Percentiles rank a stretch among this genome's conserved stretches.
Conservation (phyloP, 1,140 invertebrate genomes). For the Orius laevigatus region DNA sequence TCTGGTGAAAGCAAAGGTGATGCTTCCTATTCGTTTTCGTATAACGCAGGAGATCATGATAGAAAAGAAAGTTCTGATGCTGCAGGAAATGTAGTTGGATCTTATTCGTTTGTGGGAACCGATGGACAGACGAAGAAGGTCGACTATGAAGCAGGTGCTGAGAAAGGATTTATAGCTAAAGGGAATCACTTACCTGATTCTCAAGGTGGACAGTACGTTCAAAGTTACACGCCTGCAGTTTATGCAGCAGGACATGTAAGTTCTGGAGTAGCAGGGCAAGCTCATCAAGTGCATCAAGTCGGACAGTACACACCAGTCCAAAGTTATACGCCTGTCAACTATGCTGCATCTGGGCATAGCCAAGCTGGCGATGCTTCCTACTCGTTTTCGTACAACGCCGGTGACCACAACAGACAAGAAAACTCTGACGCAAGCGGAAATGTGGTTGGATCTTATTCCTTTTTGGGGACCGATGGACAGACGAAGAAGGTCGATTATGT, state of each 20-base stretch:
- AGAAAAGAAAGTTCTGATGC: conserved; percentile 49
- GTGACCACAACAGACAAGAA: conserved; percentile 50
- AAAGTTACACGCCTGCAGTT: no score
- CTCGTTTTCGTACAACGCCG: conserved; percentile 47
- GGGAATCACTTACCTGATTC: conserved; percentile 5
- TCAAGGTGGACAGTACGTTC: no score
- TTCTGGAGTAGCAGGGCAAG: no score
- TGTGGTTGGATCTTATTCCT: conserved; percentile 53
- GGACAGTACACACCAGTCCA: no score
- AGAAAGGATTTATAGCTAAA: conserved; percentile 36
- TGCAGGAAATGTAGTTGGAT: conserved; percentile 46
- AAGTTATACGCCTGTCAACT: no score
- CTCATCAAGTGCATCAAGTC: no score
- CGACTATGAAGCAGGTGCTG: conserved; percentile 53
- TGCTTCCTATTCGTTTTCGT: conserved; percentile 49
- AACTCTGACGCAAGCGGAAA: conserved; percentile 46
- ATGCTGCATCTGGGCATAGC: no score
- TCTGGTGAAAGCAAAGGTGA: conserved; percentile 27
- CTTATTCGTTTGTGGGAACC: conserved; percentile 55
- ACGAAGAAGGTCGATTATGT: conserved; percentile 53
- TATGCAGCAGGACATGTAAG: no score
- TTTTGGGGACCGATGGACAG: conserved; percentile 51
- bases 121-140: conserved; percentile 51
- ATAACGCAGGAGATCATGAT: conserved; percentile 49
- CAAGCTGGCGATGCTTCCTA: conserved; percentile 25